These are phyloP conservation scores for Diarsia brunnea DNA, from an alignment of 2,888 invertebrate species.

Conservation along the genomic window DNA sequence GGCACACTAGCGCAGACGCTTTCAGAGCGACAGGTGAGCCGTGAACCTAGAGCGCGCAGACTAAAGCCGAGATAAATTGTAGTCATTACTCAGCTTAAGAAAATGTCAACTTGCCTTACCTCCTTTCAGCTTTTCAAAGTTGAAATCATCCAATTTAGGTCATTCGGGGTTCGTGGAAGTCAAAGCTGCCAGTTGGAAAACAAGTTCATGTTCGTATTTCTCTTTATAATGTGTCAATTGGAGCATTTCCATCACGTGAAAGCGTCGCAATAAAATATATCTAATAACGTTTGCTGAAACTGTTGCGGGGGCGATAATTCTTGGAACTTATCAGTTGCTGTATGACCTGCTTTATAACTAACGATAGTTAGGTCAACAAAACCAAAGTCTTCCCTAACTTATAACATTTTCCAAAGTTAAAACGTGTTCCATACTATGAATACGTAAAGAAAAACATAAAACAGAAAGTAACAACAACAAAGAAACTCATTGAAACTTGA, in stretches of 20 bases:
- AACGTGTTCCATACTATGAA: not conserved
- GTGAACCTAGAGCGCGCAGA: slow-evolving; percentile 49
- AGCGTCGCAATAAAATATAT: not conserved
- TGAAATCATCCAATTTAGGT: slow-evolving; percentile 60
- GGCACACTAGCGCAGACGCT: slow-evolving; percentile 46
- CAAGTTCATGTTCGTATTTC: slow-evolving; percentile 17
- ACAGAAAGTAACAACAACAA: slow-evolving; percentile 20
- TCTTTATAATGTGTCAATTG: slow-evolving; percentile 6
- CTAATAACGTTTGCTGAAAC: not conserved
- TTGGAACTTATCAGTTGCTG: not conserved
- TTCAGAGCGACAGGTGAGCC: slow-evolving; percentile 67
- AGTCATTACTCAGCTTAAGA: slow-evolving; percentile 64
- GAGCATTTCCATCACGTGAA: not conserved
- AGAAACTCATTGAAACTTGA: slow-evolving; percentile 17
- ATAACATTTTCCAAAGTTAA: slow-evolving; percentile 1
- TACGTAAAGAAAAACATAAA: not conserved
- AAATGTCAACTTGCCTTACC: slow-evolving; percentile 63
- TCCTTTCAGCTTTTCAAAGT: slow-evolving; percentile 61
- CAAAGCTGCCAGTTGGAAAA: slow-evolving; percentile 38
- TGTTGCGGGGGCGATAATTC: not conserved
- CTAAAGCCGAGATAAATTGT: slow-evolving; percentile 64
- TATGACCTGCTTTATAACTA: too few relatives aligned
- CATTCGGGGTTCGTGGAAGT: slow-evolving; percentile 49
- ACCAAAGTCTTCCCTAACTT: slow-evolving; percentile 1
- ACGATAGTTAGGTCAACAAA: slow-evolving; percentile 13